A percentile compares a stretch with the other conserved stretches of the same genome.
Conservation (phyloP, 2,797 vertebrate species). For the Anomalospiza imberbis region DNA sequence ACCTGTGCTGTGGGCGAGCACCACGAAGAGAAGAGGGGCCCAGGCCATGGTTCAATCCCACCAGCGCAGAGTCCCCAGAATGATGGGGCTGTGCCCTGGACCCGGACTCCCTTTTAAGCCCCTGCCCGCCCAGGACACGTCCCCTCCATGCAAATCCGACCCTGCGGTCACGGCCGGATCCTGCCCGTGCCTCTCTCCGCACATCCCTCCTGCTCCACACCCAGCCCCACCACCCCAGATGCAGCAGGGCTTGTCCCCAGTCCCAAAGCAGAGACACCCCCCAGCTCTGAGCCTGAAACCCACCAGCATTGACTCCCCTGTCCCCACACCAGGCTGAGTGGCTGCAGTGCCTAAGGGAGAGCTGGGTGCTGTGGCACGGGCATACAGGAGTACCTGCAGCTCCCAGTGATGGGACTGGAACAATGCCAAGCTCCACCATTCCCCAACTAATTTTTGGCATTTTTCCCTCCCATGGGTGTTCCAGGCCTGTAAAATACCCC, state of each 20-base stretch:
- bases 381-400: neutral
- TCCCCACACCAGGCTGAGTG: neutral
- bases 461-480: neutral
- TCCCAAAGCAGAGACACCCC: rapidly evolving
- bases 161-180: neutral
- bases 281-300: neutral
- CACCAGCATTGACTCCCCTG: rapidly evolving
- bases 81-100: neutral
- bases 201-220: neutral
- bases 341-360: neutral
- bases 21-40: neutral
- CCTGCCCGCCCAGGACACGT: neutral
- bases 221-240: neutral
- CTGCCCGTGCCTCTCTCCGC: neutral
- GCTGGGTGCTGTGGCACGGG: neutral
- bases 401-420: neutral
- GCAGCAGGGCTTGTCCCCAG: neutral
- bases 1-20: neutral
- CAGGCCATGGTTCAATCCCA: neutral
- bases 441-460: neutral
- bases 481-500: neutral
- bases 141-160: neutral
- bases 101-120: neutral
- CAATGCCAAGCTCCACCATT: rapidly evolving
- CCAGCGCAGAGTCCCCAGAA: neutral